These are phyloP conservation scores for Gila orcuttii DNA, from an alignment of 2,113 vertebrate species.

Conservation along the genomic window DNA sequence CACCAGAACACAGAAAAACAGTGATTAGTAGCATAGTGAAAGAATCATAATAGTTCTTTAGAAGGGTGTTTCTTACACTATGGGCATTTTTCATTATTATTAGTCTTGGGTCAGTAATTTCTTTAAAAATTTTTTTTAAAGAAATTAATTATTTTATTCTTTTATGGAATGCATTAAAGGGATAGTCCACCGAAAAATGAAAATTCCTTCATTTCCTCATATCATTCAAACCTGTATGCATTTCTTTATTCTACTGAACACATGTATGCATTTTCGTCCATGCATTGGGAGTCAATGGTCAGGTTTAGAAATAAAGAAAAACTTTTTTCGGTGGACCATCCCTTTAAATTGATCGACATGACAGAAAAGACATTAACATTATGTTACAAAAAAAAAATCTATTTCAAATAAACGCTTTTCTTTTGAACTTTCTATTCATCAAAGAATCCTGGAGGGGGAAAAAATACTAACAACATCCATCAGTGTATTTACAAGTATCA, in stretches of 20 bases:
- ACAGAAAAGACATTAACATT: no score
- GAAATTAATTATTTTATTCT: background rate
- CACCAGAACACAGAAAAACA: background rate
- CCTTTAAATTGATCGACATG: no score
- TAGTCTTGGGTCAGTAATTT: no score
- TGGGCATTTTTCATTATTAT: background rate
- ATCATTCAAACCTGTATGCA: background rate
- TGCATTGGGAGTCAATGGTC: background rate
- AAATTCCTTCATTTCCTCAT: background rate
- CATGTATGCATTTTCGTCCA: background rate
- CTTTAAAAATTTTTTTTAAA: background rate
- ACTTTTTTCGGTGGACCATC: background rate
- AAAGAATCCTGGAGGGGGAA: background rate
- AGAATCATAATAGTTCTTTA: background rate
- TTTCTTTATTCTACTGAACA: background rate
- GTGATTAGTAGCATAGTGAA: background rate
- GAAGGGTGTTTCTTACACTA: background rate
- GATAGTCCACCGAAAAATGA: background rate
- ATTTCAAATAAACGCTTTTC: background rate
- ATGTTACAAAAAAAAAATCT: no score
- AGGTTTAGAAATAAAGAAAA: no score
- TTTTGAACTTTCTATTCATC: background rate
- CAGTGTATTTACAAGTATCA: background rate
- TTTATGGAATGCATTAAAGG: background rate
- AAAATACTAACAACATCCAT: background rate